phyloP scores from a whole-genome alignment of 2,888 invertebrate species.

The Drosophila pseudotalamancana region DNA sequence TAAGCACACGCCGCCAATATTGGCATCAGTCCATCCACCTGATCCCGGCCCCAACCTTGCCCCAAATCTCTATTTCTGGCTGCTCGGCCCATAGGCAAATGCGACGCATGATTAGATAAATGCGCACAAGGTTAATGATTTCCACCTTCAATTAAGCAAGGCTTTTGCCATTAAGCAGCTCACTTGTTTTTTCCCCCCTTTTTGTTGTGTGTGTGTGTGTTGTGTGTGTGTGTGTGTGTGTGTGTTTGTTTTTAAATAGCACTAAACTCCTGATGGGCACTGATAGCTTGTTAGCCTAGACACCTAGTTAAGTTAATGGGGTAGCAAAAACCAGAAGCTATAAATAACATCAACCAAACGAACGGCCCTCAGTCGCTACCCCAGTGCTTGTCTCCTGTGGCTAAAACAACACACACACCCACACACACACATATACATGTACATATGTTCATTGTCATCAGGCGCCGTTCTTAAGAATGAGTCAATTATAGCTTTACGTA shows the following conservation, averaged over 20 bases:
- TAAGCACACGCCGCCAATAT: not conserved
- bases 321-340: slow-evolving; percentile 25
- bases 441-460: slow-evolving; percentile 31
- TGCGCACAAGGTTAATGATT: slow-evolving; percentile 53
- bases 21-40: slow-evolving; percentile 17
- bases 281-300: not conserved
- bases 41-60: slow-evolving; percentile 28
- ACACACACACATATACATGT: no score
- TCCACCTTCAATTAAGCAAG: slow-evolving; percentile 32
- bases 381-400: not conserved
- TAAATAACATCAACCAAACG: slow-evolving; percentile 20
- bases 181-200: not conserved
- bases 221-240: no score
- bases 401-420: slow-evolving; percentile 3
- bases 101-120: slow-evolving; percentile 45
- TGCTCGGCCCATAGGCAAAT: slow-evolving; percentile 5
- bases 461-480: not conserved
- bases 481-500: slow-evolving; percentile 1
- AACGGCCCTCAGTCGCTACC: not conserved
- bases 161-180: slow-evolving; percentile 13
- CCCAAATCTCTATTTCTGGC: slow-evolving; percentile 21
- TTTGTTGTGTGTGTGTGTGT: no score
- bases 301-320: slow-evolving; percentile 11
- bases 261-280: slow-evolving; percentile 5
- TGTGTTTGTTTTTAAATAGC: slow-evolving; percentile 19